Base-by-base conservation (phyloP, 2,797 vertebrate genomes). In the Chanos chanos region DNA sequence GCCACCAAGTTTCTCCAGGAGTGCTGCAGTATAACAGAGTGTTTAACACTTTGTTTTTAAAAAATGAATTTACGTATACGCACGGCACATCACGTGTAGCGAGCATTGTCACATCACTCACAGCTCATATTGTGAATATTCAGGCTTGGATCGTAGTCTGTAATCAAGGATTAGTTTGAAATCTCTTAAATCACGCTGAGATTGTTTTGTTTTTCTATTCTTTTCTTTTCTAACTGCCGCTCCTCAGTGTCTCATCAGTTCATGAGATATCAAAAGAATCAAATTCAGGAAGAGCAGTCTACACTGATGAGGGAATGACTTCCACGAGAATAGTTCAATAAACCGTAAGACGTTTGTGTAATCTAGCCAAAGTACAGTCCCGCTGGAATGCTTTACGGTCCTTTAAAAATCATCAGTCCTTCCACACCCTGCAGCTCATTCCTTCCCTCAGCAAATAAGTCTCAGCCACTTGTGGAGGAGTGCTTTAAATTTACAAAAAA, bases 321-420 rank as follows among this genome's bases (percentile, higher is more conserved):
- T 81, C 62, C 65, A 39, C 70, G 70, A 51, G 64, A 88, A 82
- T 83, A 75, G 81, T 77, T 72, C 76, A 77, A 87, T 86, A 85
- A 81, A 88, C 89, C 84, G 85, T 81, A 86, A 81, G 55, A 59
- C 73, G 80, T 83, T 79, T 86, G 79, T 84, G 84, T 87, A 84
- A 84, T 86, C 75, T 73, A 70, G 70, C 33, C 55, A 47, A 54
- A 61, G 78, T 73, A n/a, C 78, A 62, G 64, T 83, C 81, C 83
- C 83, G 77, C 12, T 4, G 71, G 78, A 82, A 71, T 85, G 82
- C 72, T 86, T 87, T 87, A 88, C 82, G 81, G 83, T 80, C 77
- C 74, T 80, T 83, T 81, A 80, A 83, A 83, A 84, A 81, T 79
- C 77, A 84, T 88, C 77, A 66, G 72, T 86, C 84, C 83, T 36